A percentile compares a stretch with the other conserved stretches of the same genome.
Evolutionary conservation across 2,113 vertebrate genomes (phyloP).

Genomic region (Jaculus jaculus): DNA sequence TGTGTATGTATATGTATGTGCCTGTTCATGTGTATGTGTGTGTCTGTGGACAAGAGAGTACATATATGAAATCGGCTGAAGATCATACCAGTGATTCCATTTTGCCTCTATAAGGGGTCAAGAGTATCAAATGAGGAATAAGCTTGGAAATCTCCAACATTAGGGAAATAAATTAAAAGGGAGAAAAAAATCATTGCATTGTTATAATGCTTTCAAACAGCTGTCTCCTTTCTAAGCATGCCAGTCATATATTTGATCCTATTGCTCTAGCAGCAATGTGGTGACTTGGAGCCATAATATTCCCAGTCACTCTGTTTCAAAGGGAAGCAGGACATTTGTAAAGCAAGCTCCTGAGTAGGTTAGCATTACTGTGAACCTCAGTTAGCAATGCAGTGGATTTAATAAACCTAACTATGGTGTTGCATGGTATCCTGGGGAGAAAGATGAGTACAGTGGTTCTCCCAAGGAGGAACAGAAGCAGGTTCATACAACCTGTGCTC

Average conservation of each 20-base stretch:
- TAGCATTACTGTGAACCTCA: not conserved
- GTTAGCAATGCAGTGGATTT: not conserved
- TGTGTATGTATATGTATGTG: fast-evolving
- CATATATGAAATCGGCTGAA: not conserved
- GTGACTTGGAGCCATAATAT: not conserved
- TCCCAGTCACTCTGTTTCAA: not conserved
- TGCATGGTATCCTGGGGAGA: not conserved
- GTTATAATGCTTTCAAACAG: conserved; percentile 30
- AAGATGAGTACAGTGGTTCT: not conserved
- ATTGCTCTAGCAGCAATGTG: not conserved
- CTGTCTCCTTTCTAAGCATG: not conserved
- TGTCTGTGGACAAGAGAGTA: not conserved
- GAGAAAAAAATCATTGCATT: conserved; percentile 28
- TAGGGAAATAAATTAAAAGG: conserved; percentile 37
- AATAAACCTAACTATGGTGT: conserved; percentile 22
- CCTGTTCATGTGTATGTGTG: fast-evolving
- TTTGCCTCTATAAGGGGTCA: not conserved
- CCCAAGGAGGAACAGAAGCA: not conserved
- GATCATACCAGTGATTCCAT: not conserved
- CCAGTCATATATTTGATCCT: not conserved
- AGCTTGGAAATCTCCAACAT: not conserved
- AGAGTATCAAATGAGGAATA: not conserved
- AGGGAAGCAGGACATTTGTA: not conserved
- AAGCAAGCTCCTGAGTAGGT: not conserved
- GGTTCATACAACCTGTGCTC: not conserved